phyloP scores from a whole-genome alignment of 2,797 vertebrate genomes.

The Chiropotes sagulatus region DNA sequence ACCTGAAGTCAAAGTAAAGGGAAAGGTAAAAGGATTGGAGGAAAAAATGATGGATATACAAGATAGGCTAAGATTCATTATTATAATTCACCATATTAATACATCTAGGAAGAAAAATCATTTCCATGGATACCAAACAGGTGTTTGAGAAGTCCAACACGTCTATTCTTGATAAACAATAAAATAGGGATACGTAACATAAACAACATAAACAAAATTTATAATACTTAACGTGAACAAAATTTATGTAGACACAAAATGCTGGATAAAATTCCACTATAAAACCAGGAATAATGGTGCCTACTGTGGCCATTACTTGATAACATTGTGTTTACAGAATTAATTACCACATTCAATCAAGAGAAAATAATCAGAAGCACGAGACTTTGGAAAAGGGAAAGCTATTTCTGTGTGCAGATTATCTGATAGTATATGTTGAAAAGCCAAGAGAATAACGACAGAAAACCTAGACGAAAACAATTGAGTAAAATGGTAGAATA shows the following conservation, averaged over 20 bases:
- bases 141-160: not conserved
- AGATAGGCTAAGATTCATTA: not conserved
- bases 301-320: not conserved
- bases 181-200: not conserved
- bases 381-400: not conserved
- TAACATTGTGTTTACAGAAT: not conserved
- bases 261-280: not conserved
- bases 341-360: not conserved
- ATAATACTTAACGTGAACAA: not conserved
- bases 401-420: not conserved
- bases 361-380: not conserved
- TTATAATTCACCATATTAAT: not conserved
- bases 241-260: not conserved
- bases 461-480: not conserved
- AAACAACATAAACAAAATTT: too few species aligned
- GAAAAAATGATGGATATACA: not conserved
- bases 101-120: not conserved
- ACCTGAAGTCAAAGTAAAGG: not conserved
- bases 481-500: not conserved
- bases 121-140: not conserved
- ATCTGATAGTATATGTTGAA: not conserved
- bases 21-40: not conserved
- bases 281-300: not conserved
- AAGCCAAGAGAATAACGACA: not conserved
- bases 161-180: not conserved